phyloP scores from a whole-genome alignment of 2,113 vertebrate species.

The Callipepla squamata region DNA sequence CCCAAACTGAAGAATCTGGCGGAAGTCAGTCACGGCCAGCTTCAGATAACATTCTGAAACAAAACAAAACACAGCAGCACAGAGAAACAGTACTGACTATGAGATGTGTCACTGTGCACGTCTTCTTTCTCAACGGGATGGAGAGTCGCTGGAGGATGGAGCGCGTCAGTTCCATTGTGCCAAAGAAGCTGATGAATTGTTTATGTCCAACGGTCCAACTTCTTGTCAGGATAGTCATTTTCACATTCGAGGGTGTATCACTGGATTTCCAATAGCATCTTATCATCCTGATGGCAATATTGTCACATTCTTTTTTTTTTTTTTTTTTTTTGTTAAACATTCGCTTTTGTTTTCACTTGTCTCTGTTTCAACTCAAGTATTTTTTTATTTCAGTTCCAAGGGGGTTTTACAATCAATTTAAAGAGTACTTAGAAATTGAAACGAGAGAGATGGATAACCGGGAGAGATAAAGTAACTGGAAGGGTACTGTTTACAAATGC shows the following conservation, averaged over 20 bases:
- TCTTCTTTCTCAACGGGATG: background rate
- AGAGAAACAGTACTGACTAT: conserved; percentile 56
- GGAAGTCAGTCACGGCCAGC: conserved; percentile 15
- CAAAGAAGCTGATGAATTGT: background rate
- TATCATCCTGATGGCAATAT: conserved; percentile 42
- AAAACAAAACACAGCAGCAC: conserved; percentile 52
- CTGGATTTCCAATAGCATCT: conserved; percentile 33
- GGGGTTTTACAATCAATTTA: conserved; percentile 63
- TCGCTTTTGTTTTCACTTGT: conserved; percentile 64
- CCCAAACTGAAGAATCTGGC: conserved; percentile 14
- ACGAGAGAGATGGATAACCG: conserved; percentile 61
- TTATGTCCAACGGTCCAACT: background rate
- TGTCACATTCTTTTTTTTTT: conserved; percentile 69
- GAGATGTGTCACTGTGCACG: conserved; percentile 42
- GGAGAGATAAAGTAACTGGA: conserved; percentile 65
- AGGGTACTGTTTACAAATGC: background rate
- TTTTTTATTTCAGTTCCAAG: conserved; percentile 69
- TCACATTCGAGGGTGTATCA: conserved; percentile 75
- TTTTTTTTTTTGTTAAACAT: conserved; percentile 51
- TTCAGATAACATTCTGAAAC: conserved; percentile 23
- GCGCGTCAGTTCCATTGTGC: background rate
- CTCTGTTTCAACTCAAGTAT: conserved; percentile 65
- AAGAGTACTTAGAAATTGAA: conserved; percentile 57
- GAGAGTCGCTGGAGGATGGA: background rate
- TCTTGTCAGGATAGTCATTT: conserved; percentile 48